A percentile compares a stretch with the other conserved stretches of the same genome.
Conservation (phyloP, 2,113 vertebrate genomes). For the Podarcis muralis region DNA sequence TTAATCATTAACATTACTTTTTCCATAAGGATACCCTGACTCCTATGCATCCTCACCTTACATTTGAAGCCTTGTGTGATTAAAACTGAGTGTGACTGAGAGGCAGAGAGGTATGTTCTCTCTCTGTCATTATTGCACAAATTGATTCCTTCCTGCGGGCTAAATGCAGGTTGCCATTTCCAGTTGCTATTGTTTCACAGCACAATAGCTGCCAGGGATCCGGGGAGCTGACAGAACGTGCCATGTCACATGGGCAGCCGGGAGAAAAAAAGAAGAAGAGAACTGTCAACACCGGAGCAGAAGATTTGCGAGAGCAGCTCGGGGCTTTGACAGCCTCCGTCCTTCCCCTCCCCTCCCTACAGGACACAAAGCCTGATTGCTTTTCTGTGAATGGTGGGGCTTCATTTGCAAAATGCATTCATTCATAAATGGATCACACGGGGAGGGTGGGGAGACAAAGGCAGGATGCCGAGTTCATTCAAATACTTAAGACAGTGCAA, state of each 20-base stretch:
- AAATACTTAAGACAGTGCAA: background rate
- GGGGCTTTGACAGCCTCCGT: background rate
- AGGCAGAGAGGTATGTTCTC: background rate
- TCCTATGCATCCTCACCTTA: background rate
- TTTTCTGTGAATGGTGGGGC: background rate
- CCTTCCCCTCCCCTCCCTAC: background rate
- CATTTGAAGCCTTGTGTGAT: background rate
- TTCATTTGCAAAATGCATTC: background rate
- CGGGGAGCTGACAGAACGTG: background rate
- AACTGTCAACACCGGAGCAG: background rate
- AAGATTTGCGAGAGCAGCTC: background rate
- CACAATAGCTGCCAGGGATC: background rate
- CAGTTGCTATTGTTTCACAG: background rate
- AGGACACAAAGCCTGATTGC: background rate
- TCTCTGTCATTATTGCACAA: background rate
- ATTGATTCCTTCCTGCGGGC: slow-evolving; percentile 18
- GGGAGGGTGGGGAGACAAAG: background rate
- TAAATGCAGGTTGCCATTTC: slow-evolving; percentile 20
- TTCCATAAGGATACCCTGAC: background rate
- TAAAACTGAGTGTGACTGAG: background rate
- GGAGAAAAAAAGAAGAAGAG: background rate
- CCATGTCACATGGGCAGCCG: background rate
- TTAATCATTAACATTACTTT: background rate
- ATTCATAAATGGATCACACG: background rate
- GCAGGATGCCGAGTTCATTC: background rate